These are phyloP conservation scores for Cheiracanthium punctorium DNA, from an alignment of 2,888 invertebrate genomes.

Conservation along the genomic window DNA sequence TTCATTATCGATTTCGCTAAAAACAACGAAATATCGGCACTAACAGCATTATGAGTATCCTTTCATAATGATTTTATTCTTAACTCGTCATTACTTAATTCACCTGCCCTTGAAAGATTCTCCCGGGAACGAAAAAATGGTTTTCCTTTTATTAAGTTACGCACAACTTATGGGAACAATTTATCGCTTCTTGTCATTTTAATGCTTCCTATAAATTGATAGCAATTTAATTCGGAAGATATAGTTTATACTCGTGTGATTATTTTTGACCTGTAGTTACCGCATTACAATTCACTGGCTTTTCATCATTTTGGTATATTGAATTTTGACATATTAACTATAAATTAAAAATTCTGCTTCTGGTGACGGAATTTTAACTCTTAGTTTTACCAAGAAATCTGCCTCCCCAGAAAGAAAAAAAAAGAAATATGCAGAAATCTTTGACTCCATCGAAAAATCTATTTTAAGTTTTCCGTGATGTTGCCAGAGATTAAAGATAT, in stretches of 20 bases:
- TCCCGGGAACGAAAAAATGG: not conserved
- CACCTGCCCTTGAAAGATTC: not conserved
- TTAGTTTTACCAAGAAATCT: no score
- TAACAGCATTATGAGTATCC: not conserved
- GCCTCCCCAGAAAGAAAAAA: no score
- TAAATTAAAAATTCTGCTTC: no score
- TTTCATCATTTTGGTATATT: no score
- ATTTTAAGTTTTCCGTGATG: no score
- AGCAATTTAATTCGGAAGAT: not conserved
- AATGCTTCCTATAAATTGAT: not conserved
- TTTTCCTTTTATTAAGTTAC: not conserved
- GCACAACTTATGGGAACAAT: not conserved
- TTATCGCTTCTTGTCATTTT: not conserved
- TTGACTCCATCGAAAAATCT: no score
- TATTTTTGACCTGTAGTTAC: not conserved
- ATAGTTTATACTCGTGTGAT: not conserved
- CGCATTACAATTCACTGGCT: not conserved
- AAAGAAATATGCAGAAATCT: no score
- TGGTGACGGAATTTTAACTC: no score
- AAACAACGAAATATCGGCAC: not conserved
- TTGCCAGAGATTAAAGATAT: no score
- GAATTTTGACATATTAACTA: no score
- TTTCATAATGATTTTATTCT: not conserved
- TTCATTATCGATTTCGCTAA: no score
- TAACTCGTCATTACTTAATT: not conserved